Base-by-base conservation (phyloP, 1,140 invertebrate genomes). In the Aphis craccivora region DNA sequence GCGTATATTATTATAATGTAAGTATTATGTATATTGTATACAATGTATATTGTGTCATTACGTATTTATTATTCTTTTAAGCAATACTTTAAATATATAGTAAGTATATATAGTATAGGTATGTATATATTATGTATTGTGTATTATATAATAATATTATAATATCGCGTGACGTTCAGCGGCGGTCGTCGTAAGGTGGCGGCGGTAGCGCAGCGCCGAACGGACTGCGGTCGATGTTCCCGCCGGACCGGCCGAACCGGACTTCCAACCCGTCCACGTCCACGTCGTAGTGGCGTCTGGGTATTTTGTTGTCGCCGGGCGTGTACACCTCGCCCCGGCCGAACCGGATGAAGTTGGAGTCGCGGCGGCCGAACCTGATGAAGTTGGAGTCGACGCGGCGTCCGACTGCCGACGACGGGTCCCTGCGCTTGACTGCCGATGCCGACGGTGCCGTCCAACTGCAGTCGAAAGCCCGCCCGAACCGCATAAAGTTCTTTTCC, bases 401-500 rank as follows among this genome's bases (percentile, higher is more conserved):
- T 8, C 93, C 76, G 35, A 93, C 23, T 22, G 84, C 90, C 20
- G 43, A 55, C 6, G n/a, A 60, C 81, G 91, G 43, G 30, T 92
- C 40, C 25, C 67, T 55, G 30, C 87, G 67, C 87, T 86, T 97
- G 95, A 97, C 97, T 53, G 96, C 97, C 23, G 96, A 96, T 60
- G 96, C 97, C 84, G 97, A 97, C 30, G 37, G 76, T 23, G 23
- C n/a, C 43, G 94, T 93, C 93, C 76, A 94, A 35, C 83, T 43
- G 45, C 76, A 55, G 88, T 84, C 60, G 11, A 94, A 37, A 22
- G 92, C 76, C 11, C 94, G 93, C 0, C 94, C 94, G 90, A 94
- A 95, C n/a, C 94, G 91, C 94, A 95, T 94, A 94, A 95, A 95
- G 93, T 95, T 94, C 91, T 94, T 95, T 55, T 95, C 94, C 45